phyloP scores from a whole-genome alignment of 2,797 vertebrate species.

The Argentina silus region DNA sequence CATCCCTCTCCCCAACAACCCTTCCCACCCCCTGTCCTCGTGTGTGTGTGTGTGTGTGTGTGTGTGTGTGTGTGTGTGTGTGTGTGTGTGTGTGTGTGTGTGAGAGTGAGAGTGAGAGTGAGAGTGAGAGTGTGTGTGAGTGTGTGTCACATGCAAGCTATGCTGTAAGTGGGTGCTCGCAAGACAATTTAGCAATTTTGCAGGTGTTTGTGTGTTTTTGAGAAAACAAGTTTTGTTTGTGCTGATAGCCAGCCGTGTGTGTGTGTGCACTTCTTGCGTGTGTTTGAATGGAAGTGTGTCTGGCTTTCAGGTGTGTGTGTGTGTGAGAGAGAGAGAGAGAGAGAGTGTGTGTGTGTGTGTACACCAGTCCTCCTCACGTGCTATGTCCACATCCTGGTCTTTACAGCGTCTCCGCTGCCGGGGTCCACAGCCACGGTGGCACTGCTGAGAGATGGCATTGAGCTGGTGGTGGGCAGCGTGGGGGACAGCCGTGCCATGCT shows the following conservation, averaged over 20 bases:
- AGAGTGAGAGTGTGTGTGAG: conserved; percentile 4
- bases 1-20: conserved; percentile 14
- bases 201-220: conserved; percentile 24
- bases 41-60: conserved; percentile 44
- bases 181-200: conserved; percentile 30
- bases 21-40: conserved; percentile 31
- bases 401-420: conserved; percentile 68
- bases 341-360: background rate
- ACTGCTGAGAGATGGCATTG: conserved; percentile 92
- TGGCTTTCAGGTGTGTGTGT: background rate
- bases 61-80: conserved; percentile 23
- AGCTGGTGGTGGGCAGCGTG: conserved; percentile 95
- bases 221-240: conserved; percentile 14
- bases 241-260: background rate
- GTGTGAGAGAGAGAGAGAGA: conserved; percentile 16
- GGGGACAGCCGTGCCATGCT: conserved; percentile 96
- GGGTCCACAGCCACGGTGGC: conserved; percentile 97
- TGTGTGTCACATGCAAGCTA: background rate
- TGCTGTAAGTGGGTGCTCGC: conserved; percentile 38
- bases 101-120: background rate
- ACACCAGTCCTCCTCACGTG: background rate
- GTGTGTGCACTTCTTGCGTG: conserved; percentile 21
- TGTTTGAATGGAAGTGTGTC: conserved; percentile 7
- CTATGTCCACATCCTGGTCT: no score
- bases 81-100: conserved; percentile 8